Conservation (phyloP, 2,888 invertebrate genomes). For the Phorcus lineatus region DNA sequence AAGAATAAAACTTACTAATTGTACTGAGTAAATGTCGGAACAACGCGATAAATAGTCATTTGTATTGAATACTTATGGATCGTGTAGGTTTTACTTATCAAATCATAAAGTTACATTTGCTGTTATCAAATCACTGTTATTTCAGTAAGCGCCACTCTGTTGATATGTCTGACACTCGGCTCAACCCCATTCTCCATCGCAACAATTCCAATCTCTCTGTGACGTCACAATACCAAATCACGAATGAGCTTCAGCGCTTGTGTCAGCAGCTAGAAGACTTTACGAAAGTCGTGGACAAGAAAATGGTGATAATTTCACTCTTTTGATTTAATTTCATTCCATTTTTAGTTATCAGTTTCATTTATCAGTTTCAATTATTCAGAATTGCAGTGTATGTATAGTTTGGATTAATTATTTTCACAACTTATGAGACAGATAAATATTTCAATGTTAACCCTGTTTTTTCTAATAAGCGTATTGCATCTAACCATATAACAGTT, state of each 20-base stretch:
- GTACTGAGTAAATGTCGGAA: too few species aligned
- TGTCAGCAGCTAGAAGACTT: constrained; percentile 32
- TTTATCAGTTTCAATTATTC: not conserved
- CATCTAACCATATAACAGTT: too few species aligned
- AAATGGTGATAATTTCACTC: constrained; percentile 37
- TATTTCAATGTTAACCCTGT: too few species aligned
- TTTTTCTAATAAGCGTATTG: too few species aligned
- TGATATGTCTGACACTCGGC: not conserved
- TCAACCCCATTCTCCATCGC: not conserved
- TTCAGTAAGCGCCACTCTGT: not conserved
- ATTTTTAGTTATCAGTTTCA: not conserved
- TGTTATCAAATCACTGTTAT: too few species aligned
- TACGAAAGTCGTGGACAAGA: constrained; percentile 35
- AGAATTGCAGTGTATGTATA: not conserved
- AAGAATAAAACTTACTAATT: too few species aligned
- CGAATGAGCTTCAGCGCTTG: not conserved
- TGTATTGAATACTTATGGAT: too few species aligned
- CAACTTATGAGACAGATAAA: too few species aligned
- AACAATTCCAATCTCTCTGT: not conserved
- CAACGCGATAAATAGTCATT: too few species aligned
- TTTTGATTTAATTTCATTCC: not conserved
- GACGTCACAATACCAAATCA: not conserved
- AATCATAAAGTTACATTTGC: too few species aligned
- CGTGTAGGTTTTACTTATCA: too few species aligned
- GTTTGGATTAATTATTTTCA: not conserved